Percentiles rank a stretch among this genome's conserved stretches.
These are phyloP conservation scores for Neomicropteryx cornuta DNA, from an alignment of 1,140 invertebrate species.

Conservation along the genomic window DNA sequence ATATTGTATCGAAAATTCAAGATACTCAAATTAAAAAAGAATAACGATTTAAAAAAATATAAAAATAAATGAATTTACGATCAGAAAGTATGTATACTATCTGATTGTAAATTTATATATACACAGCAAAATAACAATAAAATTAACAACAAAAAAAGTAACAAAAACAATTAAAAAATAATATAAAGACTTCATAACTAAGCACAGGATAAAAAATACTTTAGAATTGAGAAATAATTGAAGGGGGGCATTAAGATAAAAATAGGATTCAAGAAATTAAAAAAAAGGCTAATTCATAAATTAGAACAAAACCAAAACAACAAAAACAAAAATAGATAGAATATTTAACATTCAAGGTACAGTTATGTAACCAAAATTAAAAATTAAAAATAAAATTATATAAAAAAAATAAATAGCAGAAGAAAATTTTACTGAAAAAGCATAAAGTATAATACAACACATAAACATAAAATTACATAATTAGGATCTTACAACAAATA, in stretches of 20 bases:
- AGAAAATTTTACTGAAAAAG: conserved; percentile 2
- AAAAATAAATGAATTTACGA: too few species aligned
- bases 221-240: conserved; percentile 7
- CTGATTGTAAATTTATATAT: too few species aligned
- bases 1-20: too few species aligned
- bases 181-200: conserved; percentile 7
- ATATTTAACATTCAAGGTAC: background rate
- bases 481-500: too few species aligned
- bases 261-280: conserved; percentile 6
- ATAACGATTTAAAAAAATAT: too few species aligned
- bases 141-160: too few species aligned
- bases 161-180: conserved; percentile 8
- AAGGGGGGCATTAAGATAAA: conserved; percentile 8
- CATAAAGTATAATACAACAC: conserved; percentile 5
- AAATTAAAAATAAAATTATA: too few species aligned
- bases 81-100: too few species aligned
- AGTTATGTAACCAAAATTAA: too few species aligned
- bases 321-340: conserved; percentile 8
- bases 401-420: conserved; percentile 1
- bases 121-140: too few species aligned
- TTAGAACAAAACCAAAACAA: conserved; percentile 8
- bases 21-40: too few species aligned
- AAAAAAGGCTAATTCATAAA: conserved; percentile 3
- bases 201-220: conserved; percentile 4
- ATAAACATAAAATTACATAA: conserved; percentile 10